Percentiles rank a stretch among this genome's conserved stretches.
phyloP scores from a whole-genome alignment of 2,888 invertebrate species.

The Torymus tubicola region DNA sequence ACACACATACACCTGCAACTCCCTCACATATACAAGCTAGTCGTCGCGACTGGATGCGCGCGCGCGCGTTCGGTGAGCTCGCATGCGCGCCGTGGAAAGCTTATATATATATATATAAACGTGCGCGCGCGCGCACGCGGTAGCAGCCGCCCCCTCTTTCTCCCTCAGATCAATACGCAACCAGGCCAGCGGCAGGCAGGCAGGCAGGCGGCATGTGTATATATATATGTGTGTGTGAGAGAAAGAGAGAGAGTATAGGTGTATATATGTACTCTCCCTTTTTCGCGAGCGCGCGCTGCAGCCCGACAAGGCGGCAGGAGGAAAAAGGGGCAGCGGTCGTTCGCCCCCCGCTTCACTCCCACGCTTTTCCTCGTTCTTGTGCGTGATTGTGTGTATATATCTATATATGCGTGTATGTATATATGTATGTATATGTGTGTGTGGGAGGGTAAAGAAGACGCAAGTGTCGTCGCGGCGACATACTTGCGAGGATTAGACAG shows the following conservation, averaged over 20 bases:
- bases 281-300: slow-evolving; percentile 58
- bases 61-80: too few relatives aligned
- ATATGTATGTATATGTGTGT: not conserved
- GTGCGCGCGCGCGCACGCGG: slow-evolving; percentile 45
- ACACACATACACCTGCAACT: too few relatives aligned
- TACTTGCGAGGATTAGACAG: slow-evolving; percentile 23
- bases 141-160: slow-evolving; percentile 51
- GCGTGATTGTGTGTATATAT: not conserved
- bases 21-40: too few relatives aligned
- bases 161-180: slow-evolving; percentile 73
- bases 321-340: slow-evolving; percentile 54
- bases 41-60: too few relatives aligned
- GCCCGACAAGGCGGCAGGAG: slow-evolving; percentile 30
- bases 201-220: too few relatives aligned
- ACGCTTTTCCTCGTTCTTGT: too few relatives aligned
- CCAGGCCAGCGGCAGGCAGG: slow-evolving; percentile 68
- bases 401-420: not conserved
- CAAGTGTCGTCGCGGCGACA: not conserved
- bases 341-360: slow-evolving; percentile 23
- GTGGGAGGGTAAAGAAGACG: not conserved
- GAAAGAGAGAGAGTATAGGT: slow-evolving; percentile 21
- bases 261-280: slow-evolving; percentile 61
- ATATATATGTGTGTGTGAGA: too few relatives aligned
- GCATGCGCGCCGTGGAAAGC: too few relatives aligned
- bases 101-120: too few relatives aligned